phyloP scores from a whole-genome alignment of 2,797 vertebrate species.

The Schizopygopsis malacanthus region DNA sequence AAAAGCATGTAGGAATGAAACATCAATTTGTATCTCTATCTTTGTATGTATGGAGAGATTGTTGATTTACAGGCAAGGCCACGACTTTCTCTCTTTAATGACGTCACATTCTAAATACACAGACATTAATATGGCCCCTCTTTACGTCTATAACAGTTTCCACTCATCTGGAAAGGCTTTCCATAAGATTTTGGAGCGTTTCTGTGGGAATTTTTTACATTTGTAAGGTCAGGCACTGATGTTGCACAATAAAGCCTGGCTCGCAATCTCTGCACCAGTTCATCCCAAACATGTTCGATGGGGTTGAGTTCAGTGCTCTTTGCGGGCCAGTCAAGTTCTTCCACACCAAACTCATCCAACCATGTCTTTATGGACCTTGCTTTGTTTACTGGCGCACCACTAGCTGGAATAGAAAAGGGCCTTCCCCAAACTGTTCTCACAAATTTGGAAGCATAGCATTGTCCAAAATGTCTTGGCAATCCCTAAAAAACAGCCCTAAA shows the following conservation, averaged over 20 bases:
- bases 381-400: neutral
- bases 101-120: neutral
- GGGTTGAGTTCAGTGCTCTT: neutral
- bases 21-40: neutral
- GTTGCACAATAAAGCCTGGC: neutral
- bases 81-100: constrained; percentile 43
- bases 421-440: neutral
- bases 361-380: neutral
- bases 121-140: neutral
- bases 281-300: neutral
- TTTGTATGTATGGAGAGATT: constrained; percentile 53
- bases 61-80: constrained; percentile 62
- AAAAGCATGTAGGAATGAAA: neutral
- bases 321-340: neutral
- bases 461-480: neutral
- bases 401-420: neutral
- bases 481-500: neutral
- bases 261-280: neutral
- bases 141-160: neutral
- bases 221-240: neutral
- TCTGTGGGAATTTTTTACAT: neutral
- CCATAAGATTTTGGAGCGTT: neutral
- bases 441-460: neutral
- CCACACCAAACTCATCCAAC: neutral
- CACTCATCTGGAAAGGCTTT: neutral